Base-by-base conservation (phyloP, 1,140 invertebrate species). In the Drosophila orena region DNA sequence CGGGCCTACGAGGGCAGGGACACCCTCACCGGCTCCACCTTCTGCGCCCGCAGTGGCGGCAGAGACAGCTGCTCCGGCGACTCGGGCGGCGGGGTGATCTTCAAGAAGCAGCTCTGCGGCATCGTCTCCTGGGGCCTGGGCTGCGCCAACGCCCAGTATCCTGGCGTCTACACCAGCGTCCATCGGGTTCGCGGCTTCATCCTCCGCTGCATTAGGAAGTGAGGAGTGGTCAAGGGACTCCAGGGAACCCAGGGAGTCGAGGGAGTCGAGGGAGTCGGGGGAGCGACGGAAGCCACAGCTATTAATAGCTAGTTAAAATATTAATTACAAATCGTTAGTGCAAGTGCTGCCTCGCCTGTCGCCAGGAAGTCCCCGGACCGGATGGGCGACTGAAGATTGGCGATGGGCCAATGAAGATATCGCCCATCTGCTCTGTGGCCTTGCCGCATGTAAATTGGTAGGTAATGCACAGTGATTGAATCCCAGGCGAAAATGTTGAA, bases 281-380 rank as follows among this genome's bases (percentile, higher is more conserved):
- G 5, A 37, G 44, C 4, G 22, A 50, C 74, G 84, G 79, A 83
- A 65, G 71, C 81, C 55, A 57, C 54, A 47, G 40, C 43, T 54
- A 57, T 68, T 69, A 76, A 57, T 59, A 60, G 75, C 71, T 77
- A 56, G 55, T 77, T 73, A 44, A 86, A 89, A 76, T 76, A 71
- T 72, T 77, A 77, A 89, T 89, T 83, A 73, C 66, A 75, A 75
- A 64, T 75, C 27, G 50, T 64, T 55, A 38, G 15, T 34, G 17
- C 24, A 60, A 77, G 56, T 49, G 50, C 24, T 46, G 27, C 40
- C 7, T 44, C 42, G 8, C 42, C 42, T 44, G 57, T 27, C 30
- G 30, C 47, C 62, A 81, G 58, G 64, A 76, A 88, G 68, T 68
- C 79, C 81, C 79, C 44, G 57, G 43, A 89, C 75, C 84, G 83